Evolutionary conservation across 2,797 vertebrate genomes (phyloP).

Genomic region (Limosa lapponica): DNA sequence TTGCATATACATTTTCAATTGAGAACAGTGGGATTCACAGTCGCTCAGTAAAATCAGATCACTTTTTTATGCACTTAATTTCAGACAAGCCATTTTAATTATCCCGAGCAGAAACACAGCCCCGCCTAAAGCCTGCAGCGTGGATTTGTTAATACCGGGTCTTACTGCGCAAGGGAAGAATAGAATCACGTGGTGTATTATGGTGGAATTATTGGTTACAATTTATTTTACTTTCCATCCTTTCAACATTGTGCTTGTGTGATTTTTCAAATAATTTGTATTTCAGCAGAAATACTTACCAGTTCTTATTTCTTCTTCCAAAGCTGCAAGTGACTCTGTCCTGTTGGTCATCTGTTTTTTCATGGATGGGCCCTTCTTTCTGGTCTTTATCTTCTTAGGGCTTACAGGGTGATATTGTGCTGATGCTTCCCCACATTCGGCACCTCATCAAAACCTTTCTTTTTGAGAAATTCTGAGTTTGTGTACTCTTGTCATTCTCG

Average conservation of each 20-base stretch:
- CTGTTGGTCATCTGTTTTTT: not conserved
- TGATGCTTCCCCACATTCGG: not conserved
- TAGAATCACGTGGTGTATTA: not conserved
- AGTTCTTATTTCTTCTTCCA: not conserved
- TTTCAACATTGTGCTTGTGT: not conserved
- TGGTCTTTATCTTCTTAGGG: not conserved
- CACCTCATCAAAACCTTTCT: not conserved
- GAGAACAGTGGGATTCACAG: not conserved
- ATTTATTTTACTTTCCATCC: not conserved
- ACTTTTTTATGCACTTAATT: not conserved
- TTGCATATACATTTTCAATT: not conserved
- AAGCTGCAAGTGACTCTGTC: not conserved
- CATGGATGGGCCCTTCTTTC: not conserved
- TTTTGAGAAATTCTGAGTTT: not conserved
- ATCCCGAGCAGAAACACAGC: not conserved
- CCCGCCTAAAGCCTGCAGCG: not conserved
- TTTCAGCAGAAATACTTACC: not conserved
- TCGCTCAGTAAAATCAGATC: conserved; percentile 1
- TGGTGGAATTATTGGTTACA: not conserved
- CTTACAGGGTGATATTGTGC: not conserved
- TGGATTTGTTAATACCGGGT: not conserved
- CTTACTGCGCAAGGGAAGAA: not conserved
- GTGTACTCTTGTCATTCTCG: not conserved
- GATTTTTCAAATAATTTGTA: not conserved
- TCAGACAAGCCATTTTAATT: conserved; percentile 8